These are phyloP conservation scores for Mormyrus hasselquistii DNA, from an alignment of 2,797 vertebrate species.

Conservation along the genomic window DNA sequence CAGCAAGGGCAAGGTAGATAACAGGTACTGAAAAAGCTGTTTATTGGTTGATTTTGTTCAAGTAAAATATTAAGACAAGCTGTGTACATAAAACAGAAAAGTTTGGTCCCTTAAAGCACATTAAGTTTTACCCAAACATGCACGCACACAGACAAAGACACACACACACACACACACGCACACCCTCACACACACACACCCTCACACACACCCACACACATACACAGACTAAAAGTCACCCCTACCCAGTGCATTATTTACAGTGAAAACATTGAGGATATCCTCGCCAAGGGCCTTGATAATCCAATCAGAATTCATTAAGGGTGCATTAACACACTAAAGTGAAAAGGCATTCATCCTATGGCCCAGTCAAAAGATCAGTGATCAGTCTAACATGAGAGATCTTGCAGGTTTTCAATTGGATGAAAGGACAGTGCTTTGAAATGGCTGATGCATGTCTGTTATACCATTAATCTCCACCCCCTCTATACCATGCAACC, in stretches of 20 bases:
- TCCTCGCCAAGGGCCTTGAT: background rate
- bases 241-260: slow-evolving; percentile 18
- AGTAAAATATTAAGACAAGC: slow-evolving; percentile 29
- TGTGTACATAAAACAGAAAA: slow-evolving; percentile 24
- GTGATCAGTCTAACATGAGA: background rate
- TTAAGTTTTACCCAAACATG: slow-evolving; percentile 5
- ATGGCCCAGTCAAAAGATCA: background rate
- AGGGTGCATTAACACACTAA: background rate
- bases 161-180: background rate
- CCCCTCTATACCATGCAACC: background rate
- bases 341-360: background rate
- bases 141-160: background rate
- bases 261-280: slow-evolving; percentile 9
- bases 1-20: background rate
- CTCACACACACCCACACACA: background rate
- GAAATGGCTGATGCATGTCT: background rate
- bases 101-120: slow-evolving; percentile 27
- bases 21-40: slow-evolving; percentile 23
- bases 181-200: background rate
- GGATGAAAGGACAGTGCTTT: background rate
- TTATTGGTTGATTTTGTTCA: slow-evolving; percentile 26
- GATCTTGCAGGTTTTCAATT: background rate
- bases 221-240: background rate
- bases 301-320: background rate
- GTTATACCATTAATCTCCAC: background rate